These are phyloP conservation scores for Polymixis flavicincta DNA, from an alignment of 2,888 invertebrate genomes.

Conservation along the genomic window DNA sequence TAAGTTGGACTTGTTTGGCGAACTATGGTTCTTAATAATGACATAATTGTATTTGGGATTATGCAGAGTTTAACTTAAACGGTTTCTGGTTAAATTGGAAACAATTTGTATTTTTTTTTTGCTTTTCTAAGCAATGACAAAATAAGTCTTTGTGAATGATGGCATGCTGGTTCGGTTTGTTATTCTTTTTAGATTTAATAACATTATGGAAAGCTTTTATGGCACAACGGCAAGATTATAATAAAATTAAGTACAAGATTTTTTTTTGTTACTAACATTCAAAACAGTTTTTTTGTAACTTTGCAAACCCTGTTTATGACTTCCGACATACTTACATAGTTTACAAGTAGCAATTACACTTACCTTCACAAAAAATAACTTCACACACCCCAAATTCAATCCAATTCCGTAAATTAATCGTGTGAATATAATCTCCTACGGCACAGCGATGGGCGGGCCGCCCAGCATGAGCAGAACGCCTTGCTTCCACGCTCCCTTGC, in stretches of 20 bases:
- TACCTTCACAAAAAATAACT: conserved; percentile 22
- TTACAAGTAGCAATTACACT: conserved; percentile 26
- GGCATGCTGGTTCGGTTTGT: neutral
- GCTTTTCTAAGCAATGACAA: neutral
- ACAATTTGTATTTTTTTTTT: neutral
- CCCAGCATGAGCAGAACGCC: conserved; percentile 75
- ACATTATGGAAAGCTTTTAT: neutral
- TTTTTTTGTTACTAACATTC: too few species aligned
- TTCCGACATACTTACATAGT: too few species aligned
- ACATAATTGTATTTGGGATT: conserved; percentile 27
- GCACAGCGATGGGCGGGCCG: conserved; percentile 71
- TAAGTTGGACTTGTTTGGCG: conserved; percentile 20
- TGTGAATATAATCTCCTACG: conserved; percentile 64
- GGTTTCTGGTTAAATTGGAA: conserved; percentile 19
- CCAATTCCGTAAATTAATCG: conserved; percentile 46
- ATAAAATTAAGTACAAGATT: too few species aligned
- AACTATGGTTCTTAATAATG: conserved; percentile 13
- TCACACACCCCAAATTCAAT: conserved; percentile 27
- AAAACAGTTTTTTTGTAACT: too few species aligned
- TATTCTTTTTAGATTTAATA: neutral
- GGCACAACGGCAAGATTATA: neutral
- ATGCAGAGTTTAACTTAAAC: conserved; percentile 8
- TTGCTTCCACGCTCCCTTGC: conserved; percentile 51
- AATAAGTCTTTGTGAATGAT: neutral
- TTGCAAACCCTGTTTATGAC: neutral